These are phyloP conservation scores for Mystacornis crossleyi DNA, from an alignment of 2,113 vertebrate genomes.

Conservation along the genomic window DNA sequence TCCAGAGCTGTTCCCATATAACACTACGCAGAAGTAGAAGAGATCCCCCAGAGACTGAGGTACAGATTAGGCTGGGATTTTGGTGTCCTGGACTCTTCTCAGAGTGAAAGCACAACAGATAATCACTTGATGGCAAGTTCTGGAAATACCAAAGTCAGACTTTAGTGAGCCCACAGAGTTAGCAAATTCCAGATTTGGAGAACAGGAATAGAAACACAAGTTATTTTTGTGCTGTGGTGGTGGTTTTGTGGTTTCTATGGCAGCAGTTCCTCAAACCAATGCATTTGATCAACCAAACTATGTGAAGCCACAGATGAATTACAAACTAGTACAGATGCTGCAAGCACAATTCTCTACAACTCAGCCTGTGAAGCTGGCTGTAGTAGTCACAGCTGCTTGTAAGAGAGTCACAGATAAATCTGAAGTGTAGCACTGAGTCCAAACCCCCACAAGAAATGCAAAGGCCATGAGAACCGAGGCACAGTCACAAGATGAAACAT, in stretches of 20 bases:
- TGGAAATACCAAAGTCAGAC: not conserved
- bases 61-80: not conserved
- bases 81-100: not conserved
- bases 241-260: slow-evolving; percentile 1
- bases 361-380: not conserved
- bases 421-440: not conserved
- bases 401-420: not conserved
- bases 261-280: not conserved
- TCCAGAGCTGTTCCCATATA: not conserved
- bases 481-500: not conserved
- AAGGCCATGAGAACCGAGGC: not conserved
- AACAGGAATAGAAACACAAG: not conserved
- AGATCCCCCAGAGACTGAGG: not conserved
- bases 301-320: not conserved
- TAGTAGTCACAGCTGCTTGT: not conserved
- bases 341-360: not conserved
- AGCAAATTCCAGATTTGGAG: not conserved
- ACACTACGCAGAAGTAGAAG: not conserved
- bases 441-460: not conserved
- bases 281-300: not conserved
- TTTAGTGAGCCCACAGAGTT: not conserved
- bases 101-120: not conserved
- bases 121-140: not conserved
- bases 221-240: not conserved
- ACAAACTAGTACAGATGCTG: not conserved